Conservation (phyloP, 2,113 vertebrate species). For the Cebidichthys violaceus region DNA sequence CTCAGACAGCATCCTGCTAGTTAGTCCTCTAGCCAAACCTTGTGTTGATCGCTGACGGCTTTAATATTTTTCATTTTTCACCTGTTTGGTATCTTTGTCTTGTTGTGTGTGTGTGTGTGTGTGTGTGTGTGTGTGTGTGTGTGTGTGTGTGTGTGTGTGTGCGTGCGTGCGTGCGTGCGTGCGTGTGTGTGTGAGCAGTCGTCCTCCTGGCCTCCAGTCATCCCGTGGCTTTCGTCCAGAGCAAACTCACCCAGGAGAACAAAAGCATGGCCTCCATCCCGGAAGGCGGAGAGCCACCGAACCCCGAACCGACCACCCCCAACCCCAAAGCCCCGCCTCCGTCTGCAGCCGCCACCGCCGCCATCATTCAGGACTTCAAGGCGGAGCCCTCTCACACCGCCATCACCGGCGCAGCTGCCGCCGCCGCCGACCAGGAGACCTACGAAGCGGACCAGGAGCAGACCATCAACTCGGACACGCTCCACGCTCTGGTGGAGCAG, state of each 20-base stretch:
- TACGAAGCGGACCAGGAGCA: constrained; percentile 68
- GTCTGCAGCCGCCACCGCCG: neutral
- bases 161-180: neutral
- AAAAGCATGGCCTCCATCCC: constrained; percentile 72
- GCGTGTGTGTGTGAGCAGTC: neutral
- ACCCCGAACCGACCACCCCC: constrained; percentile 66
- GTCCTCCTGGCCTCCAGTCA: constrained; percentile 77
- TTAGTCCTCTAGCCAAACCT: too few species aligned
- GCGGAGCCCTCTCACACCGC: constrained; percentile 55
- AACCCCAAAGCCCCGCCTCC: constrained; percentile 59
- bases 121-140: too few species aligned
- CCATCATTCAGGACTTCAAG: constrained; percentile 64
- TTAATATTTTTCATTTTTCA: neutral
- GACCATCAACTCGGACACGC: constrained; percentile 79
- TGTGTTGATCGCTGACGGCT: too few species aligned
- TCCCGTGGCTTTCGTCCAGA: constrained; percentile 76
- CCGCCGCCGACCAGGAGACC: constrained; percentile 41
- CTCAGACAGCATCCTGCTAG: too few species aligned
- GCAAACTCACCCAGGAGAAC: constrained; percentile 80
- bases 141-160: too few species aligned
- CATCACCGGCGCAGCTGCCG: neutral
- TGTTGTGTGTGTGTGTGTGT: too few species aligned
- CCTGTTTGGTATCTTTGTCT: neutral
- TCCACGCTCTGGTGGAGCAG: constrained; percentile 82
- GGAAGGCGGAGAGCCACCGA: constrained; percentile 55